These are phyloP conservation scores for Rhogogaster chlorosoma DNA, from an alignment of 2,888 invertebrate genomes.

Conservation along the genomic window DNA sequence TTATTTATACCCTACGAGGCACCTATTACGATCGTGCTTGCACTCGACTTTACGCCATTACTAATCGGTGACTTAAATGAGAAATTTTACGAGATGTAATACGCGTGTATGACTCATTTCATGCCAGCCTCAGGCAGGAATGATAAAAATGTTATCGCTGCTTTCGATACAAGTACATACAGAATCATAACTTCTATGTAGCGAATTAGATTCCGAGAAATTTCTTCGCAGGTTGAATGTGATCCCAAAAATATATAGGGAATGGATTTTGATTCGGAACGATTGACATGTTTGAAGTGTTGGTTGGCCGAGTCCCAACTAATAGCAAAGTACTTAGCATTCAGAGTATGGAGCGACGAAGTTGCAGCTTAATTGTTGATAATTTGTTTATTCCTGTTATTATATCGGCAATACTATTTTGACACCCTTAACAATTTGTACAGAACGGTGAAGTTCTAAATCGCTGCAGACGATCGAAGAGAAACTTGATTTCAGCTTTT, in stretches of 20 bases:
- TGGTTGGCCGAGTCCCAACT: not conserved
- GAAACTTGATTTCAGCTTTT: not conserved
- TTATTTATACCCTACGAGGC: conserved; percentile 33
- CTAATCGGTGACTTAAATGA: conserved; percentile 25
- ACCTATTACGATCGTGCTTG: conserved; percentile 7
- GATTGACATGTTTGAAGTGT: not conserved
- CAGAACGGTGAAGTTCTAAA: not conserved
- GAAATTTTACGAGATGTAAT: conserved; percentile 19
- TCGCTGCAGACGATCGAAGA: no score
- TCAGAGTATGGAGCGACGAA: not conserved
- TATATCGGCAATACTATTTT: not conserved
- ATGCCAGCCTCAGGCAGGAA: not conserved
- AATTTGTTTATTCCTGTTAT: not conserved
- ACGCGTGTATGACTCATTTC: conserved; percentile 3
- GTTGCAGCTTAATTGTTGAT: not conserved
- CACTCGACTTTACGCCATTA: not conserved
- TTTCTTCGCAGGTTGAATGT: not conserved
- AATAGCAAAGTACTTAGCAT: not conserved
- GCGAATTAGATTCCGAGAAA: not conserved
- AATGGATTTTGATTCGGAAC: not conserved
- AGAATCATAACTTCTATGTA: not conserved
- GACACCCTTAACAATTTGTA: not conserved
- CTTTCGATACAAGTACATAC: not conserved
- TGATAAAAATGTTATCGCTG: not conserved
- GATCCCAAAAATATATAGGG: not conserved